Percentiles rank a stretch among this genome's conserved stretches.
These are phyloP conservation scores for Acanthurus lineatus DNA, from an alignment of 2,797 vertebrate species.

Conservation along the genomic window DNA sequence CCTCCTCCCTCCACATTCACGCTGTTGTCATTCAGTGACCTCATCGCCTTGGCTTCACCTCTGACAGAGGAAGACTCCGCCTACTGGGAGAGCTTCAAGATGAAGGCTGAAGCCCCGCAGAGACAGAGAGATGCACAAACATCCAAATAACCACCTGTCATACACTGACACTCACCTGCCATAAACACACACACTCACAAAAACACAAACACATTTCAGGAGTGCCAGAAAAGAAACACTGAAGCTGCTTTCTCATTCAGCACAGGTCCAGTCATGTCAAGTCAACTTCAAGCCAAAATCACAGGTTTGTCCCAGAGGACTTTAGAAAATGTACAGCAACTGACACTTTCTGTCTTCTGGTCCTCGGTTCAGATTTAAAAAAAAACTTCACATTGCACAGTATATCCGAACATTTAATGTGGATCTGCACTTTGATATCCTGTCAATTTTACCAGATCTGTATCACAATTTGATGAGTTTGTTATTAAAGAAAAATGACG, in stretches of 20 bases:
- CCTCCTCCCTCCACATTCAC: slow-evolving; percentile 82
- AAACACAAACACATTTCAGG: slow-evolving; percentile 31
- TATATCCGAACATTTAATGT: background rate
- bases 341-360: slow-evolving; percentile 31
- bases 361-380: background rate
- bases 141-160: slow-evolving; percentile 36
- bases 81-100: slow-evolving; percentile 92
- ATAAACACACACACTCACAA: background rate
- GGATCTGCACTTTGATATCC: background rate
- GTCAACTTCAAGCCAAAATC: slow-evolving; percentile 49
- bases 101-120: slow-evolving; percentile 87
- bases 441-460: background rate
- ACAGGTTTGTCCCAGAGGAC: slow-evolving; percentile 54
- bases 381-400: background rate
- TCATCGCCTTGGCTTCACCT: slow-evolving; percentile 89
- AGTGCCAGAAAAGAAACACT: slow-evolving; percentile 30
- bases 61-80: slow-evolving; percentile 89
- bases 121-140: slow-evolving; percentile 82
- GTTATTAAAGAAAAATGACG: background rate
- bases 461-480: background rate
- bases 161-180: slow-evolving; percentile 32
- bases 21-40: slow-evolving; percentile 89
- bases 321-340: slow-evolving; percentile 20
- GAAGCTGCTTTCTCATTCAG: slow-evolving; percentile 59
- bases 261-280: slow-evolving; percentile 31